A percentile compares a stretch with the other conserved stretches of the same genome.
Conservation (phyloP, 2,888 invertebrate genomes). For the Cordilura impudica region DNA sequence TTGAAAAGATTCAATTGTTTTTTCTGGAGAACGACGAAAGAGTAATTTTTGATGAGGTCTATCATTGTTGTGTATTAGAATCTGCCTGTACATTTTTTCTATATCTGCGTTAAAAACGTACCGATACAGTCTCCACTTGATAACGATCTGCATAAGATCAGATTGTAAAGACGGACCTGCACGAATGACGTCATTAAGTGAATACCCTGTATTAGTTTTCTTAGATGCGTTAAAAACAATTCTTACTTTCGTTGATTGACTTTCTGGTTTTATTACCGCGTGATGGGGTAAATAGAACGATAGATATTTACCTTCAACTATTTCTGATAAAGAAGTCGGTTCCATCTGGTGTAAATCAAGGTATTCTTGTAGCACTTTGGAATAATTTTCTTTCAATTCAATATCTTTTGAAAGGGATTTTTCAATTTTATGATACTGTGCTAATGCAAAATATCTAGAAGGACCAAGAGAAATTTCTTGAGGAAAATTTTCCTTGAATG, state of each 20-base stretch:
- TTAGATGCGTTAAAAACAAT: neutral
- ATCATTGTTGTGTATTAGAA: constrained; percentile 28
- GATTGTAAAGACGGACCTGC: constrained; percentile 52
- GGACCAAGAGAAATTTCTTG: neutral
- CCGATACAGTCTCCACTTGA: constrained; percentile 11
- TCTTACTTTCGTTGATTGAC: neutral
- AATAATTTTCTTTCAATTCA: neutral
- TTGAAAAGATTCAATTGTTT: neutral
- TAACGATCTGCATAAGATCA: constrained; percentile 33
- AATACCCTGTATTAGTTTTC: neutral
- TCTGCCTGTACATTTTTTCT: constrained; percentile 17
- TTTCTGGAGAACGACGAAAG: constrained; percentile 11
- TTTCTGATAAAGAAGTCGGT: neutral
- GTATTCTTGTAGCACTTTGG: neutral
- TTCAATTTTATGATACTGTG: neutral
- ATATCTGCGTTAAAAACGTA: constrained; percentile 10
- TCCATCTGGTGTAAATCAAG: neutral
- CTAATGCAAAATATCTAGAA: neutral
- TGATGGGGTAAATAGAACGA: neutral
- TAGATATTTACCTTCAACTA: neutral
- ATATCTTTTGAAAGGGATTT: neutral
- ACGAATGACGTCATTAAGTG: neutral
- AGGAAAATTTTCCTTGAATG: constrained; percentile 3
- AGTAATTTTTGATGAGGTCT: constrained; percentile 54
- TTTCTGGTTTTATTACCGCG: neutral